phyloP scores from a whole-genome alignment of 2,797 vertebrate genomes.

The Brachyrhaphis roseni region DNA sequence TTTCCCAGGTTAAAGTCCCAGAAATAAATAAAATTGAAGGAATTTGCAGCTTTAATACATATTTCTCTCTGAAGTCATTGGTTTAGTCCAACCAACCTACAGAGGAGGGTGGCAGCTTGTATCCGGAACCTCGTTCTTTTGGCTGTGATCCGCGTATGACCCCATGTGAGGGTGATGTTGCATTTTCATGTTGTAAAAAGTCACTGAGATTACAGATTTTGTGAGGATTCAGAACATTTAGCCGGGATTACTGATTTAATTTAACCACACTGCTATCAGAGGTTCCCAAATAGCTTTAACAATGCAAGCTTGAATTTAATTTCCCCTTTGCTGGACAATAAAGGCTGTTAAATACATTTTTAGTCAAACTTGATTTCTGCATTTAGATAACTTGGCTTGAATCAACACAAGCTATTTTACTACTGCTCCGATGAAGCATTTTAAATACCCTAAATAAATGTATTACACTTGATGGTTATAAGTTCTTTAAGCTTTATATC shows the following conservation, averaged over 20 bases:
- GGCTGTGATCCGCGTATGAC: not conserved
- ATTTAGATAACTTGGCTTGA: not conserved
- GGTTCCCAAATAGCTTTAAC: not conserved
- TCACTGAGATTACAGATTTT: not conserved
- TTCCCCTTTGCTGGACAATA: too few relatives aligned
- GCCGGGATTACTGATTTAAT: not conserved
- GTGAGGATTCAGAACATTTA: not conserved
- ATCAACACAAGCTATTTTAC: not conserved
- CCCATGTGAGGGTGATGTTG: not conserved
- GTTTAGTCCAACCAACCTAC: not conserved
- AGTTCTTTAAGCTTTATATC: not conserved
- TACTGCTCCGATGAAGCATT: not conserved
- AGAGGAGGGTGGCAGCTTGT: not conserved
- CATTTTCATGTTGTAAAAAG: not conserved
- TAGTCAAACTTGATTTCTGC: not conserved
- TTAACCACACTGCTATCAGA: not conserved
- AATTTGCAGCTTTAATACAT: not conserved
- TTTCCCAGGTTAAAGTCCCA: not conserved
- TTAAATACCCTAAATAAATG: not conserved
- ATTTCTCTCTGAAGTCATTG: not conserved
- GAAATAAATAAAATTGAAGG: not conserved
- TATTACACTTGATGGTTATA: not conserved
- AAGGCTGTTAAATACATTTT: not conserved
- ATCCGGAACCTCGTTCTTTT: too few relatives aligned
- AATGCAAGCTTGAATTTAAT: not conserved